These are phyloP conservation scores for Mormyrus hasselquistii DNA, from an alignment of 2,797 vertebrate species.

Conservation along the genomic window DNA sequence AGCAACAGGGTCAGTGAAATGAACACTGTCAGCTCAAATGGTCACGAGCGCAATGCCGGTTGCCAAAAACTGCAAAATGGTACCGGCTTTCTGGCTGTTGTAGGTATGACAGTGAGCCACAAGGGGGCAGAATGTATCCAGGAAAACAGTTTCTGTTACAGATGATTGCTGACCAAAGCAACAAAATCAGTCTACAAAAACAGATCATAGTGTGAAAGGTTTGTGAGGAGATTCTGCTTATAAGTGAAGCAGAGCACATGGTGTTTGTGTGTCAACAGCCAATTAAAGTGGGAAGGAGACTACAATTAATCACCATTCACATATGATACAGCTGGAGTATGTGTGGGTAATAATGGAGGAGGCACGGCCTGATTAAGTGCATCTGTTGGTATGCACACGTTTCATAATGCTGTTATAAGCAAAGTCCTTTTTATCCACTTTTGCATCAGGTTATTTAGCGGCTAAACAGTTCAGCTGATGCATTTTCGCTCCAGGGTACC, in stretches of 20 bases:
- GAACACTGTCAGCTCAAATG: neutral
- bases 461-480: neutral
- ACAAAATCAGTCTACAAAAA: neutral
- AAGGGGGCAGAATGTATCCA: neutral
- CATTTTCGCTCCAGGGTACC: neutral
- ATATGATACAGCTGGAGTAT: neutral
- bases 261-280: neutral
- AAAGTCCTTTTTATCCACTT: neutral
- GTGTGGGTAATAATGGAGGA: neutral
- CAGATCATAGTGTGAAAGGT: neutral
- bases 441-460: neutral
- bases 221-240: neutral
- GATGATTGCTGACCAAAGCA: neutral
- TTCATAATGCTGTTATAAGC: neutral
- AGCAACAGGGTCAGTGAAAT: neutral
- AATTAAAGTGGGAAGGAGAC: neutral
- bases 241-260: neutral
- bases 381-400: neutral
- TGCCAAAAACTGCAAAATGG: neutral
- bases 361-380: neutral
- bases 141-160: neutral
- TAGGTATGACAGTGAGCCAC: neutral
- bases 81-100: neutral
- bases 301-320: neutral
- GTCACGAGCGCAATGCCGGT: neutral